Evolutionary conservation across 2,888 invertebrate genomes (phyloP), one percentile per base, ranked within the genome.

Genomic region (Bombyx huttoni): DNA sequence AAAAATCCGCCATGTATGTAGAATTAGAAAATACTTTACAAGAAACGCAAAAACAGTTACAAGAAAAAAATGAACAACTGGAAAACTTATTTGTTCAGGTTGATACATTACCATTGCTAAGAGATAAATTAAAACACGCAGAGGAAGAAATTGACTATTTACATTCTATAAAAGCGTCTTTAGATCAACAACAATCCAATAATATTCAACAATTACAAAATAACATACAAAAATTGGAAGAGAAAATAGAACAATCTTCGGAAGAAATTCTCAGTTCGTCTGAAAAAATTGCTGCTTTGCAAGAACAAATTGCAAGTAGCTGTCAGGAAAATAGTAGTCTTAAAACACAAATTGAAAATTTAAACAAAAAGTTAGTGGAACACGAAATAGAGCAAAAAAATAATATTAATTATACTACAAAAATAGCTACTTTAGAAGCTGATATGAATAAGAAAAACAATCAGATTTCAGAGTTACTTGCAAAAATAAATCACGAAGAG

Each of bases 1-100:
- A 94, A 69, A 94, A 94, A 67, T 88, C 91, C 0, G 70, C 85
- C 0, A 88, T 91, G 57, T 92, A 91, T 60, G 83, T 90, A 45
- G 93, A 94, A 57, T 73, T 94, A 45, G 93, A 94, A 78, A 71
- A 75, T 48, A 91, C 89, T 58, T 67, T 79, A 46, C 65, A 66
- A 45, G 79, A 82, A 56, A 65, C 68, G 48, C 77, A 82, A 63
- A 81, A 75, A 62, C 73, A 81, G 59, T 57, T 83, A 9, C 68
- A 70, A 61, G 54, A 56, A 8, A 81, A 79, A 61, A 77, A 71
- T 64, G 65, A 70, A 33, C 73, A 81, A 52, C 54, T 80, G 51
- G 84, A 84, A 49, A 78, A 82, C 56, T 60, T 81, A 50, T 58
- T 67, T 33, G 71, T 78, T 60, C 78, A 87, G 67, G 67, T 77